Conservation (phyloP, 2,113 vertebrate species). For the Leptocoma aspasia region DNA sequence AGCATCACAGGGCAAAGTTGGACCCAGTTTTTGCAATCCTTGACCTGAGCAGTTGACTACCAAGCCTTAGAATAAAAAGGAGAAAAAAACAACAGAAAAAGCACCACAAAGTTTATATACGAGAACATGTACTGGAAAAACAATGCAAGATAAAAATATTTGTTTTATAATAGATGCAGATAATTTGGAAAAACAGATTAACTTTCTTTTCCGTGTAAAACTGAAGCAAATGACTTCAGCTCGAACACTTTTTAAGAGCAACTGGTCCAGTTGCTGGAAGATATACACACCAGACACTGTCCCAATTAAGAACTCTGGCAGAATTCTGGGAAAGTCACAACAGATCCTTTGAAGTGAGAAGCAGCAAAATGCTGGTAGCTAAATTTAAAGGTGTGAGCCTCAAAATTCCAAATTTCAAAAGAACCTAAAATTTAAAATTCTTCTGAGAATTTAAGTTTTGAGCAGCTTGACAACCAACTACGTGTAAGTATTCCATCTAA, state of each 20-base stretch:
- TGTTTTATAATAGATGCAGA: not conserved
- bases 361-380: not conserved
- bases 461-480: not conserved
- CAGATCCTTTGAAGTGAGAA: not conserved
- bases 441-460: not conserved
- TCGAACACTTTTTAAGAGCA: not conserved
- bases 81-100: not conserved
- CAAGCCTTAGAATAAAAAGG: constrained; percentile 65
- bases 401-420: not conserved
- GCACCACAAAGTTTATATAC: not conserved
- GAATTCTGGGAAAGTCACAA: not conserved
- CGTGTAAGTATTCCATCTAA: not conserved
- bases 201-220: not conserved
- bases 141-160: not conserved
- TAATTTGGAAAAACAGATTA: not conserved
- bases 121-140: not conserved
- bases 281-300: not conserved
- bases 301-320: not conserved
- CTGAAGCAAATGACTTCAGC: not conserved
- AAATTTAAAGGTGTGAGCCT: not conserved
- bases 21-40: constrained; percentile 85
- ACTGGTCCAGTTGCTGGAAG: not conserved
- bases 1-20: constrained; percentile 76
- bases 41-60: constrained; percentile 85
- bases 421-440: not conserved